Evolutionary conservation across 2,888 invertebrate genomes (phyloP).

Genomic region (Amphipoea oculea): DNA sequence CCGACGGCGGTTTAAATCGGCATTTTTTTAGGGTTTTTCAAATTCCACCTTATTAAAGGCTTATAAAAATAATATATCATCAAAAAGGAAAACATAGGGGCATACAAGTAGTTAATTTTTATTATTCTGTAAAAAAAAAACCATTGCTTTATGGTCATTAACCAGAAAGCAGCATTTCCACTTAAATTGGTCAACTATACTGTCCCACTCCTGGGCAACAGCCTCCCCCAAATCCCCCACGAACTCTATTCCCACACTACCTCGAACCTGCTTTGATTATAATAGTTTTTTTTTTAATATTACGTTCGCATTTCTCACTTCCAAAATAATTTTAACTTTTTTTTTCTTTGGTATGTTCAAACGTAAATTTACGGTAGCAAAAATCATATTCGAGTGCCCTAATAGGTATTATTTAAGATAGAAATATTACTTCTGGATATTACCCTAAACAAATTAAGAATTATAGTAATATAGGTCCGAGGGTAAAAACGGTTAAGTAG

Average conservation of each 20-base stretch:
- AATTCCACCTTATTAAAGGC: too few species aligned
- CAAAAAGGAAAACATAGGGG: too few species aligned
- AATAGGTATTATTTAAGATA: neutral
- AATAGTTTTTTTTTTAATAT: neutral
- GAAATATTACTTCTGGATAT: neutral
- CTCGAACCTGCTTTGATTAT: neutral
- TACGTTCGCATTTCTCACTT: neutral
- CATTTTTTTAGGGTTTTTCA: too few species aligned
- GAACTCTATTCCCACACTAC: neutral
- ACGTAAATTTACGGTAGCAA: neutral
- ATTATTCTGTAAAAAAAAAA: too few species aligned
- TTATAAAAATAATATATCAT: too few species aligned
- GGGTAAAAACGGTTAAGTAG: constrained; percentile 6
- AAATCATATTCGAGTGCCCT: neutral
- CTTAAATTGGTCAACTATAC: neutral
- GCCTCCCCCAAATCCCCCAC: neutral
- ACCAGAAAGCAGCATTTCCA: too few species aligned
- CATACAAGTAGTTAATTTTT: too few species aligned
- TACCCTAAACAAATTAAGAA: constrained; percentile 12
- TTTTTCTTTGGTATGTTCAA: neutral
- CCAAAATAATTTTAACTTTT: neutral
- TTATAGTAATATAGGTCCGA: neutral
- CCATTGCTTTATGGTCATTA: too few species aligned
- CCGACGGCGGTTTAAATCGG: too few species aligned
- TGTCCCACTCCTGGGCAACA: neutral